These are phyloP conservation scores for Myathropa florea DNA, from an alignment of 2,888 invertebrate species.

Conservation along the genomic window DNA sequence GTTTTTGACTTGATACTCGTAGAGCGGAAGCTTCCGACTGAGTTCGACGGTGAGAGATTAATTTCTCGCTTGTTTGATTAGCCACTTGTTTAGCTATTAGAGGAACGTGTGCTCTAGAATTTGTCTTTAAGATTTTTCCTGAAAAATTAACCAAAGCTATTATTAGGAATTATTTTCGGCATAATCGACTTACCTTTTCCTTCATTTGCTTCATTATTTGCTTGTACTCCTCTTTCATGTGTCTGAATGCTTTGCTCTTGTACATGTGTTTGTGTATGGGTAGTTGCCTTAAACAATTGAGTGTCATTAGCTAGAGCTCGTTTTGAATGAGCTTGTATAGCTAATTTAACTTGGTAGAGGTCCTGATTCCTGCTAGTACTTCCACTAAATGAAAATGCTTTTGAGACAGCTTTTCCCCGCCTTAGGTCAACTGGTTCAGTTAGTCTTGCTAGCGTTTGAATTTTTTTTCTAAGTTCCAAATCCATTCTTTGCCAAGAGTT, in stretches of 20 bases:
- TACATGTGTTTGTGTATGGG: conserved; percentile 74
- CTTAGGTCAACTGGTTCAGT: conserved; percentile 79
- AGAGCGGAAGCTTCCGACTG: conserved; percentile 78
- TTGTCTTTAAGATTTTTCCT: conserved; percentile 79
- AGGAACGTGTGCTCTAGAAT: conserved; percentile 78
- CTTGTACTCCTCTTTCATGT: conserved; percentile 78
- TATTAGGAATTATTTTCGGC: too few species aligned
- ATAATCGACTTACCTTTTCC: conserved; percentile 73
- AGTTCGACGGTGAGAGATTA: conserved; percentile 77
- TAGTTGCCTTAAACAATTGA: conserved; percentile 78
- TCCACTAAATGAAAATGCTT: conserved; percentile 79
- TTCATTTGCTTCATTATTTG: conserved; percentile 77
- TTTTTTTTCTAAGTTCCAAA: conserved; percentile 83
- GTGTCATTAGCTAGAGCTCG: conserved; percentile 78
- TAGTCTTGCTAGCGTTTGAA: conserved; percentile 84
- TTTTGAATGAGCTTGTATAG: conserved; percentile 81
- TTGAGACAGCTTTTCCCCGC: conserved; percentile 77
- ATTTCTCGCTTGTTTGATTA: conserved; percentile 73
- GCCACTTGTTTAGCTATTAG: conserved; percentile 38
- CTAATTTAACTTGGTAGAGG: conserved; percentile 80
- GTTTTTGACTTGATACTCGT: conserved; percentile 48
- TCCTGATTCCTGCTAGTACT: conserved; percentile 79
- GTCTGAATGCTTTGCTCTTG: conserved; percentile 77
- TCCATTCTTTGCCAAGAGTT: conserved; percentile 86
- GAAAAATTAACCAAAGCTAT: neutral